Conservation (phyloP, 2,888 invertebrate species). For the Nematopogon swammerdamellus region DNA sequence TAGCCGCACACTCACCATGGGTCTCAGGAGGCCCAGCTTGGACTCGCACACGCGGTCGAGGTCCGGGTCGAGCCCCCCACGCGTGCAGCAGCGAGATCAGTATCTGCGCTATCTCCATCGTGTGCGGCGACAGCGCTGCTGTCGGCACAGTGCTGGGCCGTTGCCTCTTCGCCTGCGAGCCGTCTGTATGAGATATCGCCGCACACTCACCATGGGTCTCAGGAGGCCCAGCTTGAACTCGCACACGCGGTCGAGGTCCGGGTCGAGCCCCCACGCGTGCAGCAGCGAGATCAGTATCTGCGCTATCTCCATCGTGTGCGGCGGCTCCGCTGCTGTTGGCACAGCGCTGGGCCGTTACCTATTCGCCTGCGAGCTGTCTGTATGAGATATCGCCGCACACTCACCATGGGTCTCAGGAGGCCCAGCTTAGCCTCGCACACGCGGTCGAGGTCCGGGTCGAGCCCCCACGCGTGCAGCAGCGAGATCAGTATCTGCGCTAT, state of each 20-base stretch:
- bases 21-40: slow-evolving; percentile 85
- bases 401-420: slow-evolving; percentile 81
- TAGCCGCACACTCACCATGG: slow-evolving; percentile 74
- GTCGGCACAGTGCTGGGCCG: slow-evolving; percentile 34
- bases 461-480: slow-evolving; percentile 94
- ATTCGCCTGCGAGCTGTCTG: background rate
- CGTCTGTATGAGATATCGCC: too few relatives aligned
- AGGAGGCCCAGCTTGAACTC: slow-evolving; percentile 88
- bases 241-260: slow-evolving; percentile 91
- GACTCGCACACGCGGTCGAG: slow-evolving; percentile 91
- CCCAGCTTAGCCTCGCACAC: slow-evolving; percentile 93
- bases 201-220: slow-evolving; percentile 76
- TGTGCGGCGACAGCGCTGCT: slow-evolving; percentile 66
- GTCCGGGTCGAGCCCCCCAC: slow-evolving; percentile 95
- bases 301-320: slow-evolving; percentile 92
- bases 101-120: slow-evolving; percentile 95
- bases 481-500: slow-evolving; percentile 93
- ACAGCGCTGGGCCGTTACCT: slow-evolving; percentile 33
- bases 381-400: too few relatives aligned
- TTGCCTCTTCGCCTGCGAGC: slow-evolving; percentile 12
- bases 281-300: slow-evolving; percentile 89
- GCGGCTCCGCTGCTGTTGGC: slow-evolving; percentile 58
- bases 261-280: slow-evolving; percentile 97
- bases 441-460: slow-evolving; percentile 91
- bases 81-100: slow-evolving; percentile 92